Conservation (phyloP, 2,888 invertebrate species). For the Abrostola tripartita region DNA sequence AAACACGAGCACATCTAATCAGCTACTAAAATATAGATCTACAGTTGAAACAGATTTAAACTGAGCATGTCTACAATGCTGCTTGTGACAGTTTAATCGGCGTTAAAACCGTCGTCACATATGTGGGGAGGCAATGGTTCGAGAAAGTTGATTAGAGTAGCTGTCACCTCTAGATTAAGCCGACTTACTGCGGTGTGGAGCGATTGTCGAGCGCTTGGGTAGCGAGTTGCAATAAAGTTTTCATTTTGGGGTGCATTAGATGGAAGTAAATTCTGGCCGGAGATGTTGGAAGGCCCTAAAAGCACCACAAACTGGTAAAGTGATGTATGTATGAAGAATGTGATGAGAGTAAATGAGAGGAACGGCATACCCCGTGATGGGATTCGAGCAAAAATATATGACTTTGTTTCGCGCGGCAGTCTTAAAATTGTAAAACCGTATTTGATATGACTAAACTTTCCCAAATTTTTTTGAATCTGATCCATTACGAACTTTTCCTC, state of each 20-base stretch:
- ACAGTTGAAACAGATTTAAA: slow-evolving; percentile 45
- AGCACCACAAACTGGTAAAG: too few relatives aligned
- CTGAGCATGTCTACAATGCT: slow-evolving; percentile 66
- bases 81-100: slow-evolving; percentile 82
- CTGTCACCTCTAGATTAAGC: slow-evolving; percentile 84
- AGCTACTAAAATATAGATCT: slow-evolving; percentile 32
- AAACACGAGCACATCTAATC: slow-evolving; percentile 17
- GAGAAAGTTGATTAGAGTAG: slow-evolving; percentile 85
- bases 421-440: too few relatives aligned
- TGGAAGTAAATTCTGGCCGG: background rate
- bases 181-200: slow-evolving; percentile 56
- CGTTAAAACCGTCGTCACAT: slow-evolving; percentile 82
- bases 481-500: too few relatives aligned
- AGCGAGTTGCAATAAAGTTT: slow-evolving; percentile 7
- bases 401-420: too few relatives aligned
- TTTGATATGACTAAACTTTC: too few relatives aligned
- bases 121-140: slow-evolving; percentile 77
- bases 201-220: slow-evolving; percentile 44
- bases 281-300: background rate
- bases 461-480: too few relatives aligned
- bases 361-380: too few relatives aligned
- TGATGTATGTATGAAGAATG: too few relatives aligned
- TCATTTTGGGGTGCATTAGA: background rate
- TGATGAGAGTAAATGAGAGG: too few relatives aligned
- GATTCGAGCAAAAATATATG: too few relatives aligned